phyloP scores from a whole-genome alignment of 2,797 vertebrate genomes.

The Picus viridis region DNA sequence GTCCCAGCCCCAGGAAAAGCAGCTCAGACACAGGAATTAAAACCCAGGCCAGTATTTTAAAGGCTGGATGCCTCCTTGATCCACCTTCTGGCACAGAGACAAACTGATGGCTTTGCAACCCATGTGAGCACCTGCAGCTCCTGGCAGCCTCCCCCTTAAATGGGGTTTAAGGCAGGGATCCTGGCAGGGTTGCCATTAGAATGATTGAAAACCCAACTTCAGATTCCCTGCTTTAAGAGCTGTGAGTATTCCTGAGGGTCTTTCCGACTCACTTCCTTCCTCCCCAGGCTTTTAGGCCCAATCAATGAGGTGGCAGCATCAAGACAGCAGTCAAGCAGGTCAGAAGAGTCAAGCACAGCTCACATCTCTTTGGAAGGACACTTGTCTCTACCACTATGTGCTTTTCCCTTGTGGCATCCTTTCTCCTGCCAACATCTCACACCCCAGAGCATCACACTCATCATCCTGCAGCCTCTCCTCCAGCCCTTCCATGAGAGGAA shows the following conservation, averaged over 20 bases:
- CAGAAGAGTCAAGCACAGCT: neutral
- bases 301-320: neutral
- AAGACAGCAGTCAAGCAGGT: neutral
- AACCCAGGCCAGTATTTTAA: neutral
- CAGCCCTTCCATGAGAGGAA: neutral
- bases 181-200: neutral
- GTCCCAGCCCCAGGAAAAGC: neutral
- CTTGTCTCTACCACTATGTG: fast-evolving
- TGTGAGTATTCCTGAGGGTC: neutral
- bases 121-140: fast-evolving
- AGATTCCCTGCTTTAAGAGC: neutral
- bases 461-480: neutral
- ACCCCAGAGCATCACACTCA: neutral
- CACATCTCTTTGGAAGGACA: neutral
- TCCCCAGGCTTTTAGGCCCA: neutral
- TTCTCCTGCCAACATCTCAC: neutral
- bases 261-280: neutral
- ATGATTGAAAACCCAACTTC: neutral
- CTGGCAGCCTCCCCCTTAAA: neutral
- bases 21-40: neutral
- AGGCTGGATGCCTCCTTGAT: neutral
- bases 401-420: neutral
- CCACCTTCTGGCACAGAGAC: neutral
- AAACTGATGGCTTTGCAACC: neutral
- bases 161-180: fast-evolving